Base-by-base conservation (phyloP, 2,797 vertebrate species). In the Pogoniulus pusillus region DNA sequence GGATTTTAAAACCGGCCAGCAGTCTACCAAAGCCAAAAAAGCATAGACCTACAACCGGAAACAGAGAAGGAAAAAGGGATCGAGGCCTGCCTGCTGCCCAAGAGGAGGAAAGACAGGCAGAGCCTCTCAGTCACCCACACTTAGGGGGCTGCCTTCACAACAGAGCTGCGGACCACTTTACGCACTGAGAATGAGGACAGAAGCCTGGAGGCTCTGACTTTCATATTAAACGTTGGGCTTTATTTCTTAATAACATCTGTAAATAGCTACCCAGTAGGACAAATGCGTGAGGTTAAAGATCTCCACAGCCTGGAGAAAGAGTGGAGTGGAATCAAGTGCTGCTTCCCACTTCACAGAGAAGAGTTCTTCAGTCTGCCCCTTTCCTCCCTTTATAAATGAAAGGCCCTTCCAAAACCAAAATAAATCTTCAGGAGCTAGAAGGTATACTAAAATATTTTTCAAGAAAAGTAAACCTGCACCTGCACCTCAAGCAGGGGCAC, bases 1-100 rank as follows among this genome's bases (percentile, higher is more conserved):
- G 62, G 57, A 86, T 94, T 91, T 84, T 63, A 84, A 87, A 97
- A 96, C 82, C 96, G 96, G 77, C 63, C 85, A 87, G 51, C 83
- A 96, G 58, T 55, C 59, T 65, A 51, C 35, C 35, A 66, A 86
- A 91, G 73, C 16, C 18, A 27, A 84, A 53, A 82, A 63, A 78
- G 41, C 54, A 19, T 57, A 93, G 88, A 76, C n/a, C 63, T 53
- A 7, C 0, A 2, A 75, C 60, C 7, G 1, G 72, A 73, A 76
- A 73, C 29, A 74, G 87, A 89, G 92, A 90, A 62, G 59, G 53
- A 78, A 71, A 29, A 69, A 18, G 2, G 26, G 80, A 82, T 32
- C 53, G 14, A 57, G 79, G 91, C 91, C 92, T 82, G 83, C 53
- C 72, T 39, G 68, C 76, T 55, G 39, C 69, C 70, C 84, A 90